A percentile compares a stretch with the other conserved stretches of the same genome.
These are phyloP conservation scores for Erethizon dorsatum DNA, from an alignment of 2,797 vertebrate species.

Conservation along the genomic window DNA sequence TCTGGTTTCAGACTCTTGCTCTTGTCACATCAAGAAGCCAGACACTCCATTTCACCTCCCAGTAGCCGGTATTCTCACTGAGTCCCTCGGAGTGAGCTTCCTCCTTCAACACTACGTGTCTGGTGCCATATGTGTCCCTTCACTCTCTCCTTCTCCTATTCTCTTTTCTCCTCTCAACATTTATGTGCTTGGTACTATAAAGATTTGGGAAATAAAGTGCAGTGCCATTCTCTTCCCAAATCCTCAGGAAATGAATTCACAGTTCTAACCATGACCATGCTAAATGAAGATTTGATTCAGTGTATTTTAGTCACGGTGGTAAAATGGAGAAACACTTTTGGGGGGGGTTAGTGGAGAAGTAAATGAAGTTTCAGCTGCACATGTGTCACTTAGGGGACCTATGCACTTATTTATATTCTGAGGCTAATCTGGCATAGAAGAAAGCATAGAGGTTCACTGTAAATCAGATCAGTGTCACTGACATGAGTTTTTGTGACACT, in stretches of 20 bases:
- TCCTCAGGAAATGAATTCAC: not conserved
- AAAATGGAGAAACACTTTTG: not conserved
- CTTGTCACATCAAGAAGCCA: not conserved
- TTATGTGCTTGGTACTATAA: not conserved
- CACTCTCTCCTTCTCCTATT: not conserved
- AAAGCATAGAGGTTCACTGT: not conserved
- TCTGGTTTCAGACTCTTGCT: not conserved
- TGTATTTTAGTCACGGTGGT: not conserved
- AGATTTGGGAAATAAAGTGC: accelerated
- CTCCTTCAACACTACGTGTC: not conserved
- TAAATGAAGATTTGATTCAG: not conserved
- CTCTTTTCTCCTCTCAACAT: not conserved
- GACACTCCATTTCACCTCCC: accelerated
- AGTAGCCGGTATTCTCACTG: accelerated
- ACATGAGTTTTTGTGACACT: not conserved
- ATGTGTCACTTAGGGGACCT: not conserved
- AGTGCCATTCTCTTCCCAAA: not conserved
- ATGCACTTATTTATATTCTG: not conserved
- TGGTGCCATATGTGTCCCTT: not conserved
- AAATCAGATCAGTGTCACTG: not conserved
- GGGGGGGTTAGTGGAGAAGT: not conserved
- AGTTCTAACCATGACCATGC: not conserved
- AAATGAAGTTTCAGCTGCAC: not conserved
- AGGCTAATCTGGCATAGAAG: not conserved
- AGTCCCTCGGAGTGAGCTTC: accelerated